These are phyloP conservation scores for Tipula vernalis DNA, from an alignment of 2,888 invertebrate genomes.

Conservation along the genomic window DNA sequence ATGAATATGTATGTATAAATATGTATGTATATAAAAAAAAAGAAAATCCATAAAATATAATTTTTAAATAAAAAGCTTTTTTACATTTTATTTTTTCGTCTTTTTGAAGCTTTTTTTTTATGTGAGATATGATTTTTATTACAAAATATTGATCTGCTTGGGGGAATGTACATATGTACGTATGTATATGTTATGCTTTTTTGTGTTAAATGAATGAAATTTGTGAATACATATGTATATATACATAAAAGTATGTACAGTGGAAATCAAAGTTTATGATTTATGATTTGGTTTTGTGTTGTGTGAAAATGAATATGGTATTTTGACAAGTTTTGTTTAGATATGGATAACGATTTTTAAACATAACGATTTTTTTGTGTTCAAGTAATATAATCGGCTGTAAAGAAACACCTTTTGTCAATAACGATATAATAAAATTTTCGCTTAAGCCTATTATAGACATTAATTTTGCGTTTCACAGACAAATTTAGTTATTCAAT, in stretches of 20 bases:
- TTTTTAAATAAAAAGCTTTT: neutral
- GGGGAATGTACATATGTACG: neutral
- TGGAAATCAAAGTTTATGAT: neutral
- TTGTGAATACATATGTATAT: neutral
- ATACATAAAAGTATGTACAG: neutral
- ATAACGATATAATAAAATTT: too few relatives aligned
- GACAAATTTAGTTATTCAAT: too few relatives aligned
- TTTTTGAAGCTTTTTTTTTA: neutral
- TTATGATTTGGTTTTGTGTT: neutral
- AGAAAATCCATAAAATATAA: neutral
- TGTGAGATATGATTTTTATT: neutral
- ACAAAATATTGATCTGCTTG: neutral
- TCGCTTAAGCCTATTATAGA: too few relatives aligned
- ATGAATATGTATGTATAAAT: neutral
- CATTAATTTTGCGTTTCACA: too few relatives aligned
- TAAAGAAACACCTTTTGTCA: too few relatives aligned
- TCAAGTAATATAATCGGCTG: too few relatives aligned
- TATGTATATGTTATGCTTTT: neutral
- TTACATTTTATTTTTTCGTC: neutral
- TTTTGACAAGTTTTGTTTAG: neutral
- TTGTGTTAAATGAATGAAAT: neutral
- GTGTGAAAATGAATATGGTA: neutral
- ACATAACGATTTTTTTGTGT: too few relatives aligned
- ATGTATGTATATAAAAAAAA: neutral
- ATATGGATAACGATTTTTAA: neutral